A percentile compares a stretch with the other conserved stretches of the same genome.
These are phyloP conservation scores for Sepioteuthis lessoniana DNA, from an alignment of 2,888 invertebrate genomes.

Conservation along the genomic window DNA sequence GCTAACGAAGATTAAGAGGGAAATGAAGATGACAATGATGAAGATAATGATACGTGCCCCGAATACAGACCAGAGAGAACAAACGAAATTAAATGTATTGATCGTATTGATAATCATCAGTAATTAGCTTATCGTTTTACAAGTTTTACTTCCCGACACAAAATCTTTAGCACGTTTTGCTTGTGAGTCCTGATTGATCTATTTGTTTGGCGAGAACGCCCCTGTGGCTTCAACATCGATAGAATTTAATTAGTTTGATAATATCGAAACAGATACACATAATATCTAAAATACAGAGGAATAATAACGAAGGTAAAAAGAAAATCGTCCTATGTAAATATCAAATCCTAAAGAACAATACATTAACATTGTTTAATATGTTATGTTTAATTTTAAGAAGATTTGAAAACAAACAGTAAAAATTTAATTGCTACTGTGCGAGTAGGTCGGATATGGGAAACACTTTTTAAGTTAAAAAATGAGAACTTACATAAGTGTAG, in stretches of 20 bases:
- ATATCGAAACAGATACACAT: neutral
- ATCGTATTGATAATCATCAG: slow-evolving; percentile 14
- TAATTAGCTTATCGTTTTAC: slow-evolving; percentile 23
- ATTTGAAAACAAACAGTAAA: too few species aligned
- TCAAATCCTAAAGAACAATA: neutral
- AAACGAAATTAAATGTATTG: slow-evolving; percentile 21
- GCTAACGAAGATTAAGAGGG: neutral
- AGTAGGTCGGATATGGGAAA: too few species aligned
- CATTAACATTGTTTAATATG: neutral
- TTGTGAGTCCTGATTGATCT: neutral
- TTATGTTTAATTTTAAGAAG: neutral
- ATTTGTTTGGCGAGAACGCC: neutral
- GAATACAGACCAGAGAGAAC: neutral
- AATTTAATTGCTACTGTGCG: too few species aligned
- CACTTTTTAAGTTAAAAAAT: too few species aligned
- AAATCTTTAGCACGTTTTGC: neutral
- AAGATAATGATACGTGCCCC: neutral
- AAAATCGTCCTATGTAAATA: neutral
- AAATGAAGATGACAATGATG: neutral
- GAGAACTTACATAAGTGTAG: too few species aligned
- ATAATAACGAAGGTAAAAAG: neutral
- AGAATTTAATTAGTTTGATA: slow-evolving; percentile 21
- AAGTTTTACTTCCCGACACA: slow-evolving; percentile 13
- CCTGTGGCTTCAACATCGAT: neutral
- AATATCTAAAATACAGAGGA: neutral